These are phyloP conservation scores for Drosophila sproati DNA, from an alignment of 1,140 invertebrate species.

Conservation along the genomic window DNA sequence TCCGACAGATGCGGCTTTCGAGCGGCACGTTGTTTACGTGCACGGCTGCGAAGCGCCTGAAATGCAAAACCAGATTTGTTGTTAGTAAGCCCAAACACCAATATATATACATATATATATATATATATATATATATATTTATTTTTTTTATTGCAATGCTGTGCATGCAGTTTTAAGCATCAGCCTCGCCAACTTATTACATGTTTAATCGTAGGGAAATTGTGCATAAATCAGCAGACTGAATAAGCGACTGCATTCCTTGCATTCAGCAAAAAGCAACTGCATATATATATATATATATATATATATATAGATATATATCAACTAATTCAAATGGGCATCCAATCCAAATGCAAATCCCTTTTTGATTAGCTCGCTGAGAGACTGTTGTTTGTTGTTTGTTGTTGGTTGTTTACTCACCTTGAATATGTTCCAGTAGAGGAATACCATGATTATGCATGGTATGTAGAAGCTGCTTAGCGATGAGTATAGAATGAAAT, in stretches of 20 bases:
- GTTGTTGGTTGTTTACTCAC: conserved; percentile 85
- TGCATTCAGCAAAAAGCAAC: background rate
- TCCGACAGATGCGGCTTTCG: conserved; percentile 90
- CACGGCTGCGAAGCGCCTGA: conserved; percentile 91
- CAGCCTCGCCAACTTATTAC: conserved; percentile 1
- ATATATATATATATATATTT: no score
- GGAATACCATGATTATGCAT: conserved; percentile 99
- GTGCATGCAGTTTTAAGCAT: background rate
- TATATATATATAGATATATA: background rate
- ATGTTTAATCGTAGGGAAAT: conserved; percentile 52
- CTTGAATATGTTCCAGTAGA: conserved; percentile 99
- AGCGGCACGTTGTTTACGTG: conserved; percentile 91
- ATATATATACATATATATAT: no score
- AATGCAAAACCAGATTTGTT: background rate
- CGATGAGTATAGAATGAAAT: conserved; percentile 99
- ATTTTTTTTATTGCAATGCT: background rate
- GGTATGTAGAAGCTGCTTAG: conserved; percentile 99
- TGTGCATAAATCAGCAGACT: conserved; percentile 57
- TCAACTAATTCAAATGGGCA: background rate
- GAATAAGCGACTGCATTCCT: background rate
- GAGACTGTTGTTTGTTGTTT: background rate
- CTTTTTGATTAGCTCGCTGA: conserved; percentile 50
- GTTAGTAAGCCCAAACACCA: background rate
- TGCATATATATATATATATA: background rate
- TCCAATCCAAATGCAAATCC: conserved; percentile 40